Evolutionary conservation across 2,888 invertebrate genomes (phyloP).

Genomic region (Alsophila aescularia): DNA sequence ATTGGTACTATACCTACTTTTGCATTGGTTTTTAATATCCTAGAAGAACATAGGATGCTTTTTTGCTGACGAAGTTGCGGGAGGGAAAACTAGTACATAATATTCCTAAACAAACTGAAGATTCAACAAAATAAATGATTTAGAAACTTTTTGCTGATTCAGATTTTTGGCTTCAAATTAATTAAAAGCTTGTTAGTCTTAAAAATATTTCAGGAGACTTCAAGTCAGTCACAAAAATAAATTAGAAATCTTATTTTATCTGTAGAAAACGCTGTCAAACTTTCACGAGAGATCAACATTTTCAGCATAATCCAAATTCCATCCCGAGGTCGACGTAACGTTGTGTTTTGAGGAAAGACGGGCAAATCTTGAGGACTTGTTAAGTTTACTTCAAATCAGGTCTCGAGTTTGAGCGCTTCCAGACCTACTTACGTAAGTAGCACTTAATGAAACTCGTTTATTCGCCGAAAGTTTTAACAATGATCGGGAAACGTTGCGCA

Average conservation of each 20-base stretch:
- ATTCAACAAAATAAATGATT: too few relatives aligned
- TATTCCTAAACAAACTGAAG: too few relatives aligned
- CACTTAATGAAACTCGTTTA: conserved; percentile 47
- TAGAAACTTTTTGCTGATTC: too few relatives aligned
- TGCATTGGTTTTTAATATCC: too few relatives aligned
- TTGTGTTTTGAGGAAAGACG: conserved; percentile 16
- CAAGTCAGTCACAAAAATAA: not conserved
- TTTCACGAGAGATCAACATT: conserved; percentile 10
- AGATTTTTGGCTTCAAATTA: too few relatives aligned
- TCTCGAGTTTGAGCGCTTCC: conserved; percentile 19
- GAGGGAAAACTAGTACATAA: too few relatives aligned
- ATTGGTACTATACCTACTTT: too few relatives aligned
- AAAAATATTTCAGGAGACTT: not conserved
- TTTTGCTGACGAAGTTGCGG: too few relatives aligned
- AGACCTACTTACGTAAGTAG: conserved; percentile 25
- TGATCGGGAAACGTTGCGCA: conserved; percentile 45
- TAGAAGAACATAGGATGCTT: too few relatives aligned
- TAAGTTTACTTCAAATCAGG: conserved; percentile 27
- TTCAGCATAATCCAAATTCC: conserved; percentile 12
- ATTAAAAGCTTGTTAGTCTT: too few relatives aligned
- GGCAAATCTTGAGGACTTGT: conserved; percentile 20
- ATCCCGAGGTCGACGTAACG: conserved; percentile 19
- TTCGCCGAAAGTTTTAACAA: conserved; percentile 49
- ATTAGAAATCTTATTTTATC: not conserved
- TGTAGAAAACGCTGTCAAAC: conserved; percentile 1